These are phyloP conservation scores for Panagrolaimus sp. DNA, from an alignment of 1,140 invertebrate genomes.

Conservation along the genomic window DNA sequence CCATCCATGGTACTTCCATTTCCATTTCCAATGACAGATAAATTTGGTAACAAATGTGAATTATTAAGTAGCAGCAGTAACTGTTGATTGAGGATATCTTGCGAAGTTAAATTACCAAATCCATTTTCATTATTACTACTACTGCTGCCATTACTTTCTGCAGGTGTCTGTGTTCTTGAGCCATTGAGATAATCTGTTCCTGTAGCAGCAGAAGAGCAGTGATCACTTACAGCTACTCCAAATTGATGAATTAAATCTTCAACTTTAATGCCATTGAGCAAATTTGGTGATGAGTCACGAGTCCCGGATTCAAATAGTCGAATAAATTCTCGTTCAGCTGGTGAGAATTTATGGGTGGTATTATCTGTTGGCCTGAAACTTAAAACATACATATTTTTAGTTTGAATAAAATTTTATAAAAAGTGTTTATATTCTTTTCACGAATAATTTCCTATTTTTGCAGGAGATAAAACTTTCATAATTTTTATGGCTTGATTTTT, in stretches of 20 bases:
- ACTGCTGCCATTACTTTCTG: neutral
- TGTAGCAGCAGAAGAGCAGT: neutral
- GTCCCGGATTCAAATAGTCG: neutral
- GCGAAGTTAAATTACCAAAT: neutral
- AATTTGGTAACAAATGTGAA: neutral
- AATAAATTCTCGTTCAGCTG: slow-evolving; percentile 8
- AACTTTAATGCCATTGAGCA: neutral
- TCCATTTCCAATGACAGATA: neutral
- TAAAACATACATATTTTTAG: too few relatives aligned
- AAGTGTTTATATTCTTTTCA: too few relatives aligned
- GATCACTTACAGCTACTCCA: neutral
- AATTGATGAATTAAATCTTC: slow-evolving; percentile 6
- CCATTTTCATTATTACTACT: neutral
- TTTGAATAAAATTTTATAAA: too few relatives aligned
- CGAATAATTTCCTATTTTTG: too few relatives aligned
- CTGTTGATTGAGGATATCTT: slow-evolving; percentile 1
- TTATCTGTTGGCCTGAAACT: slow-evolving; percentile 5
- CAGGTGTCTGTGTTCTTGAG: neutral
- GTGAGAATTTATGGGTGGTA: slow-evolving; percentile 1
- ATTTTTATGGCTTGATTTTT: too few relatives aligned
- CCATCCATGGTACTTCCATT: neutral
- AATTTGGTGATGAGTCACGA: neutral
- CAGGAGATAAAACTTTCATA: too few relatives aligned
- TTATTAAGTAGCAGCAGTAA: neutral
- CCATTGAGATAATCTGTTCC: neutral